A percentile compares a stretch with the other conserved stretches of the same genome.
Conservation (phyloP, 2,888 invertebrate species). For the Chelonus formosanus region DNA sequence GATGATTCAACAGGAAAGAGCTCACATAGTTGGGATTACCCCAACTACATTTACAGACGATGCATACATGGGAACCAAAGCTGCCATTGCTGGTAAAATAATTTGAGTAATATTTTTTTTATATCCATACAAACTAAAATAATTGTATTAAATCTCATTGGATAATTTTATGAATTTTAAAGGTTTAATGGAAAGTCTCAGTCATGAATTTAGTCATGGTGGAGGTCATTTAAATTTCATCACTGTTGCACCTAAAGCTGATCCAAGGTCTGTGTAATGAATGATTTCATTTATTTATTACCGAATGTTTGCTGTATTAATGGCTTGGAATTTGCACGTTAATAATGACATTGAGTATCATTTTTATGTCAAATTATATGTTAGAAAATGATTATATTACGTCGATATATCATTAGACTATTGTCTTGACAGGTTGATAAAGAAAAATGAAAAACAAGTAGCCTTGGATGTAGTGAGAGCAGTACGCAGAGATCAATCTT, state of each 20-base stretch:
- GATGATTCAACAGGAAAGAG: constrained; percentile 50
- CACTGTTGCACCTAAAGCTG: constrained; percentile 52
- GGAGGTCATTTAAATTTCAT: constrained; percentile 53
- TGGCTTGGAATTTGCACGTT: no score
- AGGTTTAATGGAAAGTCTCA: constrained; percentile 58
- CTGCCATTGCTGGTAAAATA: constrained; percentile 54
- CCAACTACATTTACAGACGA: constrained; percentile 53
- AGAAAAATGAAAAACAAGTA: constrained; percentile 50
- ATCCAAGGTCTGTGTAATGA: constrained; percentile 46
- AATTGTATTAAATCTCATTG: neutral
- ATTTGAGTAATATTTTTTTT: no score
- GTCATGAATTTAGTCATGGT: constrained; percentile 48
- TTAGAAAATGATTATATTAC: neutral
- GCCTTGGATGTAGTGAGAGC: constrained; percentile 56
- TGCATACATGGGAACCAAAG: constrained; percentile 54
- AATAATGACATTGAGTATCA: no score
- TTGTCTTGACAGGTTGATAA: constrained; percentile 40
- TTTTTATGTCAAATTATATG: constrained; percentile 6
- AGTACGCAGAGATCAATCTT: constrained; percentile 51
- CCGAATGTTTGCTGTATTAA: no score
- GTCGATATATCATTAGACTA: neutral
- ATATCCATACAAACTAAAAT: no score
- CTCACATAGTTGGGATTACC: constrained; percentile 57
- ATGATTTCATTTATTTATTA: neutral
- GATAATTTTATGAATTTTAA: neutral